Percentiles rank a stretch among this genome's conserved stretches.
phyloP scores from a whole-genome alignment of 2,888 invertebrate species.

The Pristionchus exspectatus region DNA sequence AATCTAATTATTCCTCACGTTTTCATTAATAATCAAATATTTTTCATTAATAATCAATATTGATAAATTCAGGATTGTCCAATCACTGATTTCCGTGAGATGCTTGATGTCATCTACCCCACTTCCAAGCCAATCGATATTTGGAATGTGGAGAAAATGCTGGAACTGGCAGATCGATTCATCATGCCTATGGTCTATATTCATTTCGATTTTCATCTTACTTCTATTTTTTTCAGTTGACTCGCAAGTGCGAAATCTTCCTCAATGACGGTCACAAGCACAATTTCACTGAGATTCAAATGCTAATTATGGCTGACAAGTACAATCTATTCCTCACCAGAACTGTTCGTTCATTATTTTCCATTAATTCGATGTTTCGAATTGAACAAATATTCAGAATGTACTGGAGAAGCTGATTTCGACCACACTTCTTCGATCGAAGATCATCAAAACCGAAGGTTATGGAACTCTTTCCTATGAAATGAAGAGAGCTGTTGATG shows the following conservation, averaged over 20 bases:
- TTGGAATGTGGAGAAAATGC: slow-evolving; percentile 30
- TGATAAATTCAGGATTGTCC: neutral
- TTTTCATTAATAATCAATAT: neutral
- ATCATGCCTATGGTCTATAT: neutral
- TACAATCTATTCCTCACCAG: slow-evolving; percentile 17
- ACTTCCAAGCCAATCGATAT: slow-evolving; percentile 3
- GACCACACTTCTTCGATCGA: neutral
- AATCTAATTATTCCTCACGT: neutral
- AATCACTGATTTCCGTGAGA: slow-evolving; percentile 27
- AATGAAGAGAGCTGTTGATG: neutral
- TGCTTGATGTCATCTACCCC: slow-evolving; percentile 18
- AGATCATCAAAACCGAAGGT: slow-evolving; percentile 3
- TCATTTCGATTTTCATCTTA: too few relatives aligned
- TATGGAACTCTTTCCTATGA: neutral
- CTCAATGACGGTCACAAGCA: neutral
- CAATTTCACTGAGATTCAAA: neutral
- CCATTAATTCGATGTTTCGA: too few relatives aligned
- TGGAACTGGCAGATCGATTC: slow-evolving; percentile 10
- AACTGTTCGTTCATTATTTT: neutral
- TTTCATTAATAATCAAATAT: neutral
- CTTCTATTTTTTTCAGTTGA: neutral
- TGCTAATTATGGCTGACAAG: neutral
- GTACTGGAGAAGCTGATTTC: slow-evolving; percentile 7
- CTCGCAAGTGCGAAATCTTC: neutral
- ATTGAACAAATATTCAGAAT: too few relatives aligned